A percentile compares a stretch with the other conserved stretches of the same genome.
phyloP scores from a whole-genome alignment of 2,113 vertebrate genomes.

The Corythaeola cristata region DNA sequence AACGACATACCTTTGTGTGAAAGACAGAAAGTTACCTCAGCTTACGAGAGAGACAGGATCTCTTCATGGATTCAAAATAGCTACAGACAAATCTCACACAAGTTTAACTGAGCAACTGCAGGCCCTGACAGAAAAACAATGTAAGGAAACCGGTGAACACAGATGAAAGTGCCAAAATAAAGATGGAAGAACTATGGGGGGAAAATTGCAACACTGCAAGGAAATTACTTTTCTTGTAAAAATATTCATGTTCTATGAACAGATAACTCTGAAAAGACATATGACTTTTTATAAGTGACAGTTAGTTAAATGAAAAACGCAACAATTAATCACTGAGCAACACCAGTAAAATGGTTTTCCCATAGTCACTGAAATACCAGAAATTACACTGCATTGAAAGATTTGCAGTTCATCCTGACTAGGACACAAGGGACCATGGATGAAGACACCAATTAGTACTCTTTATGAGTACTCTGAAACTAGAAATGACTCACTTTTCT shows the following conservation, averaged over 20 bases:
- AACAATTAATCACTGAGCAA: conserved; percentile 22
- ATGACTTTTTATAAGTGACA: not conserved
- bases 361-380: not conserved
- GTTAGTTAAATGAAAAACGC: conserved; percentile 32
- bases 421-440: not conserved
- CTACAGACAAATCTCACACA: not conserved
- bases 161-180: conserved; percentile 60
- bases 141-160: conserved; percentile 49
- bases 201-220: conserved; percentile 27
- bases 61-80: not conserved
- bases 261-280: conserved; percentile 39
- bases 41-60: not conserved
- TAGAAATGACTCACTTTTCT: not conserved
- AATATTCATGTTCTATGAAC: conserved; percentile 28
- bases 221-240: conserved; percentile 61
- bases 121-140: conserved; percentile 49
- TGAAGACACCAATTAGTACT: not conserved
- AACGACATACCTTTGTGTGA: not conserved
- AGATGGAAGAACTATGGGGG: not conserved
- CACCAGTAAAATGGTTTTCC: not conserved
- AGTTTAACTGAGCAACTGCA: conserved; percentile 45
- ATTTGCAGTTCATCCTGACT: not conserved
- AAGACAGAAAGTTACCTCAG: not conserved
- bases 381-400: not conserved
- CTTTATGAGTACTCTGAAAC: not conserved